Evolutionary conservation across 2,797 vertebrate species (phyloP), one percentile per base, ranked within the genome.

Genomic region (Arnoldichthys spilopterus): DNA sequence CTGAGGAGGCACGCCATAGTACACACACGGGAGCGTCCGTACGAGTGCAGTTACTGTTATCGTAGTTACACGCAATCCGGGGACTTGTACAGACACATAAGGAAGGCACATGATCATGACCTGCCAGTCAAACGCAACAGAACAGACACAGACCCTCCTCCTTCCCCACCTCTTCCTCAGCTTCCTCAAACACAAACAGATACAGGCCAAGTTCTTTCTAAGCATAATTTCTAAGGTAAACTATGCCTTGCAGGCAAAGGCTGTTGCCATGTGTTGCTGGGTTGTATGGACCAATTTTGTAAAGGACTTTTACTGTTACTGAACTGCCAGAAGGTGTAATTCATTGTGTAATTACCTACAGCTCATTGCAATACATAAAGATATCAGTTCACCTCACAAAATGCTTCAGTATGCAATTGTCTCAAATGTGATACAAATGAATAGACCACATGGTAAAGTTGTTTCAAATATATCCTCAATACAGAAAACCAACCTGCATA

Each of bases 31-130:
- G 96, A 98, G 74, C 94, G 97, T 0, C 97, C 97, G 0, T 98
- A 97, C 0, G 96, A 97, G 87, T 98, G 97, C 74, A 96, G 96
- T 76, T 98, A 97, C 87, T 98, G 97, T 85, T 95, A 97, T 82
- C 94, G 97, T 56, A 97, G 96, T 88, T 98, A 98, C 91, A 98
- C 97, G 0, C 97, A 98, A 78, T 97, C 96, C 0, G 97, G 97
- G 2, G 97, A 98, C 90, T 90, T 98, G 49, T 98, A 98, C 84
- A 92, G 97, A 54, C 97, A 98, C 83, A 97, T 98, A 83, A 95
- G 97, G 49, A 98, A 98, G 85, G 95, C 95, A 5, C 97, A 98
- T 43, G 95, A 96, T 54, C 93, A 95, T 53, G 94, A 94, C 0
- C 86, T 94, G 70, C 90, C 94, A 0, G 88, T 94, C 74, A 98